Evolutionary conservation across 2,888 invertebrate species (phyloP).

Genomic region (Deroplatys truncata): DNA sequence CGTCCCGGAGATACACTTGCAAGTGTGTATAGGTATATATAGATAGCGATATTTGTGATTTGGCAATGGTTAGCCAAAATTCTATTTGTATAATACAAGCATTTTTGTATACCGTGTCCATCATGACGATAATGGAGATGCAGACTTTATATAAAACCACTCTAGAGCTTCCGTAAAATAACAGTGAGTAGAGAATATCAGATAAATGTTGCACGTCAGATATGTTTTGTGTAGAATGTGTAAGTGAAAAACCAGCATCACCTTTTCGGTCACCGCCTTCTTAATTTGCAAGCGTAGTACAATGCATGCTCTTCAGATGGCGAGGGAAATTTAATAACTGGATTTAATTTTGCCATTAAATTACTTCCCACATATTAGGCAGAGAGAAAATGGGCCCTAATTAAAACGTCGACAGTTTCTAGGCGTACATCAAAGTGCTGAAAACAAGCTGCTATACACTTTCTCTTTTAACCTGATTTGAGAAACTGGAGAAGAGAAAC

Average conservation of each 20-base stretch:
- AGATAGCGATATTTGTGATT: too few relatives aligned
- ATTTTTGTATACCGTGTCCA: too few relatives aligned
- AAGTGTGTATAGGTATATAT: too few relatives aligned
- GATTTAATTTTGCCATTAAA: not conserved
- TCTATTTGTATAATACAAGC: too few relatives aligned
- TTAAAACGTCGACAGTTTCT: not conserved
- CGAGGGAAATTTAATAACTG: not conserved
- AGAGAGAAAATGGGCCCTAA: not conserved
- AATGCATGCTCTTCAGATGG: not conserved
- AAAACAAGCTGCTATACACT: not conserved
- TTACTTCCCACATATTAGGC: not conserved
- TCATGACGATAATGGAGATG: too few relatives aligned
- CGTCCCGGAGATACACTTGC: too few relatives aligned
- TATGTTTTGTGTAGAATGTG: too few relatives aligned
- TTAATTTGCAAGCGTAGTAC: not conserved
- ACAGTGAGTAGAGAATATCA: too few relatives aligned
- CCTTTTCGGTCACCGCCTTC: not conserved
- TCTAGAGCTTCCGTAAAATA: too few relatives aligned
- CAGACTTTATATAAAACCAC: too few relatives aligned
- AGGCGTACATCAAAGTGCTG: not conserved
- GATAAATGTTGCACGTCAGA: too few relatives aligned
- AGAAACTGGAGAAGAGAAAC: not conserved
- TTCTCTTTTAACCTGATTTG: not conserved
- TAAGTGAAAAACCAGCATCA: not conserved
- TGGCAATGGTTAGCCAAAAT: too few relatives aligned